Base-by-base conservation (phyloP, 2,113 vertebrate species). In the Pipra filicauda region DNA sequence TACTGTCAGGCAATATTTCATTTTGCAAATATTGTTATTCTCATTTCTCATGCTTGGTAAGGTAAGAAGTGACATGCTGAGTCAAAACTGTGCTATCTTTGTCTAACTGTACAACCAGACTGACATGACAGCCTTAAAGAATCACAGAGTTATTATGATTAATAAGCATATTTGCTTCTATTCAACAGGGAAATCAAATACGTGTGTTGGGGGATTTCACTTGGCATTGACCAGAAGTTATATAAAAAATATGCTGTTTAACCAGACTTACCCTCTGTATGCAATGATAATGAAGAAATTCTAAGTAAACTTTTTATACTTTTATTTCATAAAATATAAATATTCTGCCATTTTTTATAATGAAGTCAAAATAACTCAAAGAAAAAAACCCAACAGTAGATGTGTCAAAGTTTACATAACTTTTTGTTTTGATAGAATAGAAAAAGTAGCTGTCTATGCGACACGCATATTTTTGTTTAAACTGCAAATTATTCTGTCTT, bases 1-100 rank as follows among this genome's bases (percentile, higher is more conserved):
- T 78, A 55, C 65, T 91, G 76, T 87, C 77, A 95, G 57, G 49
- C 26, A 89, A 37, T 78, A 92, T 75, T 87, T 95, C 84, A 91
- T 95, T 93, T 85, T 72, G 12, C 61, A 82, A 44, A 49, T 82
- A 73, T 89, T 1, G 0, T 91, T 95, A 69, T 41, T 85, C 67
- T 70, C 49, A 82, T 21, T 91, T 95, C 88, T 88, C 57, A 69
- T 62, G 52, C n/a, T 91, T 87, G 66, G 61, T 62, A 91, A 92
- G 23, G 70, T 72, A 87, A 87, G 65, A 89, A 87, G 54, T 85
- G 69, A 91, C 65, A 92, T 52, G 61, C 44, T 92, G 61, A 91
- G 66, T 89, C 87, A 94, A 88, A 92, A 70, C 62, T 73, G 73
- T 67, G 33, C 28, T 89, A 13, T 69, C 65, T 72, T 37, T 1